Percentiles rank a stretch among this genome's conserved stretches.
Evolutionary conservation across 2,113 vertebrate species (phyloP).

Genomic region (Todiramphus saurophagus): DNA sequence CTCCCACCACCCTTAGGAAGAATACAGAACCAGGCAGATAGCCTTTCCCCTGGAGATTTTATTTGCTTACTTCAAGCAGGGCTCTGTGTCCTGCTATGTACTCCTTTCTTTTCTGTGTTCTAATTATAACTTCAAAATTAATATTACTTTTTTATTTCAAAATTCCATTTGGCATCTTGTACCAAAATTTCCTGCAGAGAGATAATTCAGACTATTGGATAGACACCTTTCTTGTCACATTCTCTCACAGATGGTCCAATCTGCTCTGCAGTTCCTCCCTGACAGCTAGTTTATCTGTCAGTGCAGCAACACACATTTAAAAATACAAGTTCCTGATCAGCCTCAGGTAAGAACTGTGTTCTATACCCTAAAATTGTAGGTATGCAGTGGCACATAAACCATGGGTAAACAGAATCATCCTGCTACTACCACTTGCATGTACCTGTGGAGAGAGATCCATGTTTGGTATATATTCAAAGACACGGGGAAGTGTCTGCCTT

Average conservation of each 20-base stretch:
- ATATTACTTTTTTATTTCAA: not conserved
- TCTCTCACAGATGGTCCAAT: conserved; percentile 18
- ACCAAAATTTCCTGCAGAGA: not conserved
- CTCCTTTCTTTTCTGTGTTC: not conserved
- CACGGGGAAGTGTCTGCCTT: not conserved
- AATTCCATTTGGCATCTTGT: not conserved
- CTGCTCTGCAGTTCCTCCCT: not conserved
- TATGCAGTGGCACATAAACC: not conserved
- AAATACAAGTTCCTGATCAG: not conserved
- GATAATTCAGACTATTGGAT: not conserved
- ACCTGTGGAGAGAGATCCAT: not conserved
- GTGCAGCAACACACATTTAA: not conserved
- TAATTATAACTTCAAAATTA: not conserved
- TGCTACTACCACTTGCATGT: not conserved
- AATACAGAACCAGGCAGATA: not conserved
- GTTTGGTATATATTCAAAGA: not conserved
- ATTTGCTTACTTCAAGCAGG: not conserved
- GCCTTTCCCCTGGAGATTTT: not conserved
- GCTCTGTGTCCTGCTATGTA: not conserved
- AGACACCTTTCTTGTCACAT: not conserved
- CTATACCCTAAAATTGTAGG: not conserved
- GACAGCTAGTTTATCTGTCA: not conserved
- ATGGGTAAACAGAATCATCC: not conserved
- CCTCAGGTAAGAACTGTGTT: not conserved
- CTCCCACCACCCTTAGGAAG: not conserved